Evolutionary conservation across 2,797 vertebrate genomes (phyloP), one percentile per base, ranked within the genome.

Genomic region (Myiothlypis chrysogaster): DNA sequence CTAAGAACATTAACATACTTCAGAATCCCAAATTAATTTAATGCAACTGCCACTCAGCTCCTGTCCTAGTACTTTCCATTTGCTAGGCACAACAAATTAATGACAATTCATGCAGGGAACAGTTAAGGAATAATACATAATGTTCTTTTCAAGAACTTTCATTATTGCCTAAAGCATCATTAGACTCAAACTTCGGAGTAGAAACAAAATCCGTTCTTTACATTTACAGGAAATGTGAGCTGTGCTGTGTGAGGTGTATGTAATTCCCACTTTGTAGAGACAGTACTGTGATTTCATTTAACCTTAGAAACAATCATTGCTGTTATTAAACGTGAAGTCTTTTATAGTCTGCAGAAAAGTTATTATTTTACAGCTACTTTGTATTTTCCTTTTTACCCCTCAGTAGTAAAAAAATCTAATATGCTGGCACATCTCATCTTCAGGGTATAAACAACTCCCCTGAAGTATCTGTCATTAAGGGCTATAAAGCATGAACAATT

Each of bases 401-500:
- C 79, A 65, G 53, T 57, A 69, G 84, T 89, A 71, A 89, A 89
- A 86, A 90, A 70, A 50, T 34, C 43, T 75, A 64, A 60, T 46
- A 59, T 91, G 80, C 46, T 66, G 34, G 28, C 47, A 55, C 24
- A 59, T 87, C 57, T 89, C 49, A 80, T 89, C 84, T 78, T 89
- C 50, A 83, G 69, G 59, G 75, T 65, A 85, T 43, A 87, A 95
- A 69, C 43, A 91, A 50, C 72, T 87, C 43, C 69, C 55, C 21
- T 6, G 1, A 78, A 89, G 65, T 59, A 56, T 68, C 84, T 93
- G 89, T 91, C 92, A 83, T 92, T 94, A 93, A 93, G 61, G 61
- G 75, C 87, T 95, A 78, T 87, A 94, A 95, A 95, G 90, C 94
- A 94, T 94, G 90, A 96, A 94, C 72, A 90, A 91, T 69, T 75